phyloP scores from a whole-genome alignment of 92 coral and sea anemone genomes.

The Muricea muricata region DNA sequence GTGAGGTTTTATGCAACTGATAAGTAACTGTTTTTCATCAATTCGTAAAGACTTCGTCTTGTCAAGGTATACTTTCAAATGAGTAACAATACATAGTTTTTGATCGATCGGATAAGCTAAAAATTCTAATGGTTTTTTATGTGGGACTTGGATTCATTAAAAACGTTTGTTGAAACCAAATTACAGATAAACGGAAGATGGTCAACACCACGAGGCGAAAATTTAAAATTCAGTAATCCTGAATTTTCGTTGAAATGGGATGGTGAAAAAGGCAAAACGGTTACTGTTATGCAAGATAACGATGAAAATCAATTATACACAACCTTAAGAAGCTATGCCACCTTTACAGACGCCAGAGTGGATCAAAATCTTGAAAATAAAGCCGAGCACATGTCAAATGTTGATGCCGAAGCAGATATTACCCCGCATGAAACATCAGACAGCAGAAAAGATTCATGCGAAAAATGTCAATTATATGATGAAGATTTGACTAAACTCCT shows the following conservation, averaged over 20 bases:
- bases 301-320: neutral
- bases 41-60: too few relatives aligned
- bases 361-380: neutral
- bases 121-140: too few relatives aligned
- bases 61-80: too few relatives aligned
- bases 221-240: neutral
- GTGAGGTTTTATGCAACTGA: too few relatives aligned
- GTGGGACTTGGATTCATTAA: neutral
- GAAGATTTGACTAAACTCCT: neutral
- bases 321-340: neutral
- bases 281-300: neutral
- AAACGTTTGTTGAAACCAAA: neutral
- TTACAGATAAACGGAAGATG: neutral
- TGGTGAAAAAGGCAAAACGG: neutral
- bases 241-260: slow-evolving; percentile 1
- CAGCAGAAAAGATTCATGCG: neutral
- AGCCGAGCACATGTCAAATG: neutral
- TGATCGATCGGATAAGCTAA: too few relatives aligned
- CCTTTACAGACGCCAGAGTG: neutral
- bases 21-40: too few relatives aligned
- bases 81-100: too few relatives aligned
- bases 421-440: neutral
- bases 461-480: neutral
- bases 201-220: neutral
- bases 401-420: neutral